Base-by-base conservation (phyloP, 1,140 invertebrate species). In the Teleopsis dalmanni region DNA sequence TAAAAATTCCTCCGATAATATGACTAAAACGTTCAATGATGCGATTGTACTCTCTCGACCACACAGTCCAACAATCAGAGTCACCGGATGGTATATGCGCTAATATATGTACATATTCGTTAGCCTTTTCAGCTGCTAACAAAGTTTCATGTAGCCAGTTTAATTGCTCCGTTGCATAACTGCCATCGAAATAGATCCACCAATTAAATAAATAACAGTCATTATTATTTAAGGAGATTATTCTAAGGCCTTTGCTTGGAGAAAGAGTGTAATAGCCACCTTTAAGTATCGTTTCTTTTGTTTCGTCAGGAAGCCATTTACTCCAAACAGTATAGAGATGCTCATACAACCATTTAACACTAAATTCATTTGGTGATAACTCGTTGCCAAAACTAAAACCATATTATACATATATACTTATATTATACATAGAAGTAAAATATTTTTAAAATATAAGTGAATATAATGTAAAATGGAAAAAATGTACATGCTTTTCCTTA, bases 101-200 rank as follows among this genome's bases (percentile, higher is more conserved):
- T 18, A 95, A 64, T 29, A 95, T 85, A 57, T 93, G 87, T 5
- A 92, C 90, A 54, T 79, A 79, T 60, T 91, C 86, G 2, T 73
- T 70, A 8, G 74, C 75, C 26, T 73, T 58, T 67, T 93, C 90
- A 7, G 89, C 85, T 54, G 79, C 61, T 29, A 80, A 67, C 11
- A 94, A 67, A 3, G 80, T 81, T 14, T 80, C 58, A 2, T 82
- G 75, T 11, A 93, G 62, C 90, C 90, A 94, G 40, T 81, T 71
- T 34, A 93, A 72, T 59, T 92, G 85, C 11, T 61, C 56, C 33
- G 58, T 58, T 1, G 21, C 27, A 18, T 55, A 41, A 3, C 33
- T 57, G 22, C 63, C 76, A 71, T 75, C 57, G 42, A 60, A 47
- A 9, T 57, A 67, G 8, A 68, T 35, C 65, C 65, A 87, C 84